Evolutionary conservation across 2,888 invertebrate genomes (phyloP), one percentile per base, ranked within the genome.

Genomic region (Cartodere bifasciata): DNA sequence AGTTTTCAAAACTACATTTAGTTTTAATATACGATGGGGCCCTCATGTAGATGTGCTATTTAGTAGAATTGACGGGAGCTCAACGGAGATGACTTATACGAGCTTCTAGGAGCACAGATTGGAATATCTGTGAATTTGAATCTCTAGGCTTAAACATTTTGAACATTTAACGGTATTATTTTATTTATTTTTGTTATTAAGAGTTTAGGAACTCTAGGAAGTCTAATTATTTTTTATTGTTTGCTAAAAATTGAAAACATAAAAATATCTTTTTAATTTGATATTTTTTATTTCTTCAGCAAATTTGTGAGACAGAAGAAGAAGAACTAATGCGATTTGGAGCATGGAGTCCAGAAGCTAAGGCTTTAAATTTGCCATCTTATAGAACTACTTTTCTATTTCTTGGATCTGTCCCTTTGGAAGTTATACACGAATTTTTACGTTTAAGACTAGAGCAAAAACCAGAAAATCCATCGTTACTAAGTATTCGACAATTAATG

Each of bases 381-480:
- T 90, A 88, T 63, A 71, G 80, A 44, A 73, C 80, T 17, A 74
- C 81, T 37, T 94, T 88, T 63, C 68, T 92, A 30, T 86, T 91
- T 56, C 68, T 94, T 10, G 76, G 84, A 36, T 73, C 80, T 29
- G 75, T 92, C 29, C 85, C 88, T 13, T 62, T 95, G 49, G 88
- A 92, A 58, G 77, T 91, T n/a, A 79, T 90, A 38, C 85, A 91
- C 52, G 91, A 94, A 60, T 92, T 90, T 63, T 64, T 94, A 23
- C 64, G 76, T 36, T 76, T 92, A 67, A 64, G 91, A 23, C 64
- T 91, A 21, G 88, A 91, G 52, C 78, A 82, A 37, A 75, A 80
- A 34, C 85, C 86, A 0, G 71, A 72, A 13, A 76, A 82, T 28
- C 91, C 91, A 0, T 88, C 87, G 28, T 77, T 82, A 4, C 69